Conservation (phyloP, 2,797 vertebrate genomes). For the Crocidura indochinensis region DNA sequence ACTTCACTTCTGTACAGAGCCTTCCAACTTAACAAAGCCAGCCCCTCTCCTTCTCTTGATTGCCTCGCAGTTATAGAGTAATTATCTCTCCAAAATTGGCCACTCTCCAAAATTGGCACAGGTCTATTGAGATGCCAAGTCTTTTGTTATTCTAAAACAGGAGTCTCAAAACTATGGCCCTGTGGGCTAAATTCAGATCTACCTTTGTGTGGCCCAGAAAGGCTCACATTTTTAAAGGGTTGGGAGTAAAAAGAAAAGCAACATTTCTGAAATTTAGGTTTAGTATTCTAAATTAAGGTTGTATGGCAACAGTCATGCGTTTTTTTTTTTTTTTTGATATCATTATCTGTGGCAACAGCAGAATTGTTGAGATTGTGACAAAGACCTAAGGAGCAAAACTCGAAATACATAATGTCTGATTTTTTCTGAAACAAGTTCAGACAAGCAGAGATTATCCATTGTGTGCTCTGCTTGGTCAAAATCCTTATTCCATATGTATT, state of each 20-base stretch:
- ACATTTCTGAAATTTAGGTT: not conserved
- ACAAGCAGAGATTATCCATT: not conserved
- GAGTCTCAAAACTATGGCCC: not conserved
- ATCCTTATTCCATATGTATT: not conserved
- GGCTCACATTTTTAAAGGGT: not conserved
- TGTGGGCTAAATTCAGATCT: not conserved
- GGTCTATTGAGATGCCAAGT: not conserved
- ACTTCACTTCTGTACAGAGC: not conserved
- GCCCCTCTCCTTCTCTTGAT: no score
- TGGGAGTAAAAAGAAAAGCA: no score
- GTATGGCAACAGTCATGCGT: fast-evolving
- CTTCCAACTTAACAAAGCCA: not conserved
- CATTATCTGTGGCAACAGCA: not conserved
- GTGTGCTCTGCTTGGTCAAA: not conserved
- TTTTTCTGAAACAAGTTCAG: not conserved
- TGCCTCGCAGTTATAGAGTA: not conserved
- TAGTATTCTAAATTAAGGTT: not conserved
- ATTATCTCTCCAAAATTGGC: not conserved
- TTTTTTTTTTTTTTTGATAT: not conserved
- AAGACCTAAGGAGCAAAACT: not conserved
- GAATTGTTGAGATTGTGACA: not conserved
- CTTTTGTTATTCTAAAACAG: not conserved
- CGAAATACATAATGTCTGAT: no score
- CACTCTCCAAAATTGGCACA: fast-evolving
- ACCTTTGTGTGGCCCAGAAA: not conserved